These are phyloP conservation scores for Cyanoliseus patagonus DNA, from an alignment of 2,113 vertebrate genomes.

Conservation along the genomic window DNA sequence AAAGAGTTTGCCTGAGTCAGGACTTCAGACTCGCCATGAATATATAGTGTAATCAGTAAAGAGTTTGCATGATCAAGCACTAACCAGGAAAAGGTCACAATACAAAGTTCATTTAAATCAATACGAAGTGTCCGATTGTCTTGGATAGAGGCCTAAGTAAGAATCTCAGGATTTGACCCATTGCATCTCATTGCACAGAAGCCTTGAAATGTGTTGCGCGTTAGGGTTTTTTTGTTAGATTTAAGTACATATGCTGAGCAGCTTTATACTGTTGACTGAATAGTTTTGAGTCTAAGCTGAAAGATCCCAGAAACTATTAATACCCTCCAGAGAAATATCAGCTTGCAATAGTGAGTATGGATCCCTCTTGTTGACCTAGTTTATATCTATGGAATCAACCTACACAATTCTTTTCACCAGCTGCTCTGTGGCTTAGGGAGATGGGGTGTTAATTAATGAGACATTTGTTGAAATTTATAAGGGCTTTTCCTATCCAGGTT, in stretches of 20 bases:
- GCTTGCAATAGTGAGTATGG: conserved; percentile 48
- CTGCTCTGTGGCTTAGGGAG: conserved; percentile 72
- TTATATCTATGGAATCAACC: conserved; percentile 58
- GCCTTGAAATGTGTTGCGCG: neutral
- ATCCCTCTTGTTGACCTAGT: conserved; percentile 63
- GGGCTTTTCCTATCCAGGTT: conserved; percentile 51
- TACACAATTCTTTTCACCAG: conserved; percentile 67
- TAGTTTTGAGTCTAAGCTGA: conserved; percentile 21
- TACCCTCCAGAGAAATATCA: conserved; percentile 58
- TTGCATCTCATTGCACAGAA: neutral
- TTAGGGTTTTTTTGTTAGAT: neutral
- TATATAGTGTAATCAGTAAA: conserved; percentile 32
- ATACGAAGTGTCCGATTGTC: neutral
- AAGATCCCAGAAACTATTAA: conserved; percentile 50
- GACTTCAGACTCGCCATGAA: conserved; percentile 4
- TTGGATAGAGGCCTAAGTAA: neutral
- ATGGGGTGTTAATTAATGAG: conserved; percentile 75
- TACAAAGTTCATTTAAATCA: conserved; percentile 9
- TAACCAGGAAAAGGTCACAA: conserved; percentile 17
- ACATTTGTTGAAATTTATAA: conserved; percentile 71
- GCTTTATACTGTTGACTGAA: conserved; percentile 25
- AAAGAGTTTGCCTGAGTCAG: conserved; percentile 46
- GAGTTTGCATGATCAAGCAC: neutral
- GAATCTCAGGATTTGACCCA: neutral
- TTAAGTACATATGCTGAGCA: neutral